Evolutionary conservation across 2,888 invertebrate species (phyloP).

Genomic region (Drosophila kokeensis): DNA sequence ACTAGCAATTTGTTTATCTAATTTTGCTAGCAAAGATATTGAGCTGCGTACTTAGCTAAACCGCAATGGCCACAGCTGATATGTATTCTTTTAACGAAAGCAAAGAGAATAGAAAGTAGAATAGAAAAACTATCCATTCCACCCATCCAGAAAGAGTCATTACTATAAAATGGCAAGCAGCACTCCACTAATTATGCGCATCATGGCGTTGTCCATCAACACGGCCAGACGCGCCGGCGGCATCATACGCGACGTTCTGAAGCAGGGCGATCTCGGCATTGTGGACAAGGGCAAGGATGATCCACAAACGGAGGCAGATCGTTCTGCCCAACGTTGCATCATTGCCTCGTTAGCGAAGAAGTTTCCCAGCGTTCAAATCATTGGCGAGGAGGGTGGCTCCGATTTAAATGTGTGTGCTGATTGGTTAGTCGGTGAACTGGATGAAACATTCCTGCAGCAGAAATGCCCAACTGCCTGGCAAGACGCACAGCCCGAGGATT

Average conservation of each 20-base stretch:
- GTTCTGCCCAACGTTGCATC: conserved; percentile 97
- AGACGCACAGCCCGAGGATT: conserved; percentile 90
- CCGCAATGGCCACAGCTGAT: conserved; percentile 37
- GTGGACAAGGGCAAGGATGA: conserved; percentile 98
- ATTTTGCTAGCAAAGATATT: background rate
- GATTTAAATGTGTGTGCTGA: conserved; percentile 87
- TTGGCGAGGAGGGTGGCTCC: conserved; percentile 94
- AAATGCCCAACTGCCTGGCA: conserved; percentile 89
- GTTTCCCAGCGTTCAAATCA: conserved; percentile 93
- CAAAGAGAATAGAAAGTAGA: conserved; percentile 17
- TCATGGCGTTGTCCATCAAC: conserved; percentile 84
- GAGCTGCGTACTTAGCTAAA: conserved; percentile 29
- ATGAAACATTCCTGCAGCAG: conserved; percentile 88
- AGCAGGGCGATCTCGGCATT: conserved; percentile 94
- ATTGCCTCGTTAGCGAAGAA: conserved; percentile 93
- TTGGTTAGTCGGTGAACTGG: conserved; percentile 91
- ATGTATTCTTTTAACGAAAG: conserved; percentile 2
- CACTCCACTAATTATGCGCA: conserved; percentile 80
- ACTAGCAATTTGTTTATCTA: background rate
- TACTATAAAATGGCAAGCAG: conserved; percentile 44
- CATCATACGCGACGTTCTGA: conserved; percentile 96
- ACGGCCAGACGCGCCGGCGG: conserved; percentile 93
- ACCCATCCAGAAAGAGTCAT: background rate
- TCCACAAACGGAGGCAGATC: conserved; percentile 98
- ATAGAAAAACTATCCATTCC: conserved; percentile 39